A percentile compares a stretch with the other conserved stretches of the same genome.
Evolutionary conservation across 2,888 invertebrate species (phyloP).

Genomic region (Drosophila macrothrix): DNA sequence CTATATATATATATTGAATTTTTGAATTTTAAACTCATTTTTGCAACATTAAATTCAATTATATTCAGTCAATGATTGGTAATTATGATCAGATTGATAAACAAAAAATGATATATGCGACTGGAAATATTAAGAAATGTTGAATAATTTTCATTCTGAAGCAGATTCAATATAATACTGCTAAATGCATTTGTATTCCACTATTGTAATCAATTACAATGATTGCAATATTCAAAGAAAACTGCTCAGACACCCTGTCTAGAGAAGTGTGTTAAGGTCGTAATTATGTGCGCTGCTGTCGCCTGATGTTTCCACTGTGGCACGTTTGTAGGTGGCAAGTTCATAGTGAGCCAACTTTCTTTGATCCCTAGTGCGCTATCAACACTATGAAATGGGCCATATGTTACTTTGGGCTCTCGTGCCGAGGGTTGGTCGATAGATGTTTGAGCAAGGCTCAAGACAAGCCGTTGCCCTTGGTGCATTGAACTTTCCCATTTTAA

Average conservation of each 20-base stretch:
- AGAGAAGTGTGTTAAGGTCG: constrained; percentile 58
- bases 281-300: constrained; percentile 67
- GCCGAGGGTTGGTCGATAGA: constrained; percentile 53
- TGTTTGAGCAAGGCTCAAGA: constrained; percentile 24
- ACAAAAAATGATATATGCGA: no score
- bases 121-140: no score
- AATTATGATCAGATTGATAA: no score
- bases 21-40: accelerated
- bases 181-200: background rate
- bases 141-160: no score
- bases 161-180: no score
- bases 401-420: constrained; percentile 45
- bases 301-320: constrained; percentile 31
- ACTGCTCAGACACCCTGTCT: constrained; percentile 9
- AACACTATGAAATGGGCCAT: constrained; percentile 54
- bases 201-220: background rate
- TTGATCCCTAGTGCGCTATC: constrained; percentile 42
- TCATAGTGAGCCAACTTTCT: constrained; percentile 48
- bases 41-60: background rate
- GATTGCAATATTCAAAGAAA: background rate
- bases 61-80: background rate
- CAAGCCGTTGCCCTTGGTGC: constrained; percentile 48
- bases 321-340: constrained; percentile 62
- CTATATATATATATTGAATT: background rate
- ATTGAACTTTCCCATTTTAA: constrained; percentile 62